These are phyloP conservation scores for Eremophila alpestris DNA, from an alignment of 2,797 vertebrate species.

Conservation along the genomic window DNA sequence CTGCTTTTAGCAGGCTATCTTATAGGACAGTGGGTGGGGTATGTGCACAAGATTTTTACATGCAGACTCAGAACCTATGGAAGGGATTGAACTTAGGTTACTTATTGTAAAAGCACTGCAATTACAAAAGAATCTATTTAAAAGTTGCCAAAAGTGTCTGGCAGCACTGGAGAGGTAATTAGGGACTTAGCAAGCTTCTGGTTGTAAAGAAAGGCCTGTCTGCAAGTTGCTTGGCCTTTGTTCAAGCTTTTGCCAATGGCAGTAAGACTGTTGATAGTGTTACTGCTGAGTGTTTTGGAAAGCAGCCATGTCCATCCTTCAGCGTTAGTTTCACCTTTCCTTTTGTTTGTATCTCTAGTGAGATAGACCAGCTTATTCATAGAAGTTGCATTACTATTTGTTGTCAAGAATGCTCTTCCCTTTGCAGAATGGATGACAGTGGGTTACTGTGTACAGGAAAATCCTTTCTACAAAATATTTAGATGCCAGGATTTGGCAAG, in stretches of 20 bases:
- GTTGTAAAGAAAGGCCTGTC: neutral
- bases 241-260: neutral
- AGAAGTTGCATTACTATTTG: neutral
- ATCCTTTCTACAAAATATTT: neutral
- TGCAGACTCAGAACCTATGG: neutral
- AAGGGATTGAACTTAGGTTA: neutral
- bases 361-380: neutral
- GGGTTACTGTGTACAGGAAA: neutral
- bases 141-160: neutral
- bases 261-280: neutral
- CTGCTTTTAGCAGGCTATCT: neutral
- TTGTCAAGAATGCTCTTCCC: neutral
- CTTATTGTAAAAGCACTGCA: neutral
- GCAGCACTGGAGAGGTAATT: neutral
- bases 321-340: neutral
- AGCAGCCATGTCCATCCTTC: neutral
- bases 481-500: neutral
- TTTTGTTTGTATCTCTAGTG: neutral
- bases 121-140: neutral
- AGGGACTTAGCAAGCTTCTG: neutral
- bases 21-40: neutral
- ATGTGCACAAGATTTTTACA: neutral
- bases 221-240: neutral
- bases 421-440: neutral
- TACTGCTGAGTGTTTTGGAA: neutral